Evolutionary conservation across 2,113 vertebrate genomes (phyloP), one percentile per base, ranked within the genome.

Genomic region (Engystomops pustulosus): DNA sequence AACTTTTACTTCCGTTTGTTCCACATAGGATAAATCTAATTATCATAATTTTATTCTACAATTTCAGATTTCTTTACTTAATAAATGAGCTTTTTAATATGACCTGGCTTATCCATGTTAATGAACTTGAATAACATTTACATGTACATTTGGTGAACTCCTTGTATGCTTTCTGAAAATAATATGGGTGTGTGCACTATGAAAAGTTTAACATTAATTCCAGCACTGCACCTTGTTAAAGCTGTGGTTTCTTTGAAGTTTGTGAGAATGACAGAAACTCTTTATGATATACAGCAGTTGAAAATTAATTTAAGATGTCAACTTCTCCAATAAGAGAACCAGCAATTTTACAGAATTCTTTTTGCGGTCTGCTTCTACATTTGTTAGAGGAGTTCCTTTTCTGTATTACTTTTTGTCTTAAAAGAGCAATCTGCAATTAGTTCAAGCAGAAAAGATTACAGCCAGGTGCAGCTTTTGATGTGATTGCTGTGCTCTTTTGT

Each of bases 271-370:
- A 53, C 58, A 70, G 32, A 38, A 79, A 34, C 38, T 30, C 25
- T 23, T 70, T 70, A 78, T 69, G 49, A 69, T 55, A 69, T 69
- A 41, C 74, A 55, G 75, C 62, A 79, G 70, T 20, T 34, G 38
- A 45, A 82, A 82, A 77, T 84, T 84, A 77, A 84, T 77, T 85
- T 85, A 85, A 79, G 83, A 85, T 79, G 83, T 85, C 83, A 79
- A 51, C 30, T 79, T 70, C 23, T 79, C 23, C 23, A 79, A 70
- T 20, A 70, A 58, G 62, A 77, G 17, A 85, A 78, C 45, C 12
- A 34, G 30, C 36, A 69, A 79, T 79, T 51, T 85, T 55, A 55
- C 6, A 68, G 75, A 18, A 30, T 79, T 70, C 17, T 55, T 85
- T 70, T 70, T 79, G 75, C 79, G 83, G 75, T 85, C 47, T 58